Conservation (phyloP, 2,888 invertebrate species). For the Liposcelis brunnea region DNA sequence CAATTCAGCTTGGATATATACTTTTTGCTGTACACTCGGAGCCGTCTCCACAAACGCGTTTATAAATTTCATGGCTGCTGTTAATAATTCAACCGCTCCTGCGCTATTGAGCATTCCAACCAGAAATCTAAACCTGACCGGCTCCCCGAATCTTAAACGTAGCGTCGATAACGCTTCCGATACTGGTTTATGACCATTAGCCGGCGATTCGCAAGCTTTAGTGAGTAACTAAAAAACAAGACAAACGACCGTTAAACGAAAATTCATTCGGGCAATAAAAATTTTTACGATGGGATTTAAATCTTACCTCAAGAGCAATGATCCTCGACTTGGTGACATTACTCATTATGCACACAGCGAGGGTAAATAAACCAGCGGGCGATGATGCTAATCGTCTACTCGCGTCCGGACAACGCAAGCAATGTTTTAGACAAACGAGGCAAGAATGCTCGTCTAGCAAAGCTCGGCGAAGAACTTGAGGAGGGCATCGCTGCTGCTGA, state of each 20-base stretch:
- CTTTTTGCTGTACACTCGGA: slow-evolving; percentile 51
- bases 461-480: slow-evolving; percentile 35
- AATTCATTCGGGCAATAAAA: background rate
- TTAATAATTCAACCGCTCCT: slow-evolving; percentile 52
- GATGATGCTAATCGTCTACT: slow-evolving; percentile 56
- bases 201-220: slow-evolving; percentile 57
- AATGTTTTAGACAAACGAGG: slow-evolving; percentile 72
- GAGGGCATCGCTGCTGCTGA: slow-evolving; percentile 21
- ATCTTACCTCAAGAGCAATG: slow-evolving; percentile 61
- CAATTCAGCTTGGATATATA: slow-evolving; percentile 59
- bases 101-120: slow-evolving; percentile 74
- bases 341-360: slow-evolving; percentile 75
- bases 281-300: slow-evolving; percentile 4
- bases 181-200: slow-evolving; percentile 62
- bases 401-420: slow-evolving; percentile 61
- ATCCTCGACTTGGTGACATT: slow-evolving; percentile 72
- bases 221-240: slow-evolving; percentile 52
- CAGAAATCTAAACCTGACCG: slow-evolving; percentile 78
- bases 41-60: slow-evolving; percentile 68
- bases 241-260: slow-evolving; percentile 7
- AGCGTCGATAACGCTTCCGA: slow-evolving; percentile 82
- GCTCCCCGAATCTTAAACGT: slow-evolving; percentile 74
- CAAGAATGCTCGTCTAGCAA: slow-evolving; percentile 77
- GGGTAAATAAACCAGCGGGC: slow-evolving; percentile 64
- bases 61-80: slow-evolving; percentile 66